phyloP scores from a whole-genome alignment of 2,888 invertebrate species.

The Folsomia manolachei region DNA sequence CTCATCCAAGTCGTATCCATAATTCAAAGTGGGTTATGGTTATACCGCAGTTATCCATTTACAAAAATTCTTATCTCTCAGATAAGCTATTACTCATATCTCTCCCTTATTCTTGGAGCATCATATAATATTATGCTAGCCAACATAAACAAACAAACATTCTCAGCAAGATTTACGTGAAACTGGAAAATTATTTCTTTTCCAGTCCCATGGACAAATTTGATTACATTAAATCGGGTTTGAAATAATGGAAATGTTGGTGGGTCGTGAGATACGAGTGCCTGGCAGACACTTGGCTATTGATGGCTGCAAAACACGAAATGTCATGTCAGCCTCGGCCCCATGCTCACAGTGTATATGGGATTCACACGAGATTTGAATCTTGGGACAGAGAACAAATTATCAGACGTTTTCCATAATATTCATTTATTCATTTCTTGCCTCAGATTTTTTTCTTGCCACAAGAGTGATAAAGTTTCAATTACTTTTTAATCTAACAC shows the following conservation, averaged over 20 bases:
- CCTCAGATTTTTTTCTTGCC: background rate
- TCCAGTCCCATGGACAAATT: conserved; percentile 14
- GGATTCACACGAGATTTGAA: background rate
- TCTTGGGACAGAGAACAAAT: background rate
- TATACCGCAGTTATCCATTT: background rate
- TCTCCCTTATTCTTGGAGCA: background rate
- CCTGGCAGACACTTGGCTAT: conserved; percentile 41
- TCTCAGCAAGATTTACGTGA: background rate
- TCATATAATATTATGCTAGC: background rate
- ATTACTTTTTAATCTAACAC: background rate
- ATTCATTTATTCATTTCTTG: background rate
- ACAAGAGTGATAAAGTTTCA: background rate
- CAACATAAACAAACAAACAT: background rate
- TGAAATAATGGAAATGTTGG: conserved; percentile 25
- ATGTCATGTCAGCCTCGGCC: conserved; percentile 37
- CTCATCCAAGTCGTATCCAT: background rate
- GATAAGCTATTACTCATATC: background rate
- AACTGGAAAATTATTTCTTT: background rate
- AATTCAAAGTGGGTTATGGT: no score
- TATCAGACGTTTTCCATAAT: background rate
- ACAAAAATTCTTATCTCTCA: background rate
- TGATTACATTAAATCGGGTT: conserved; percentile 5
- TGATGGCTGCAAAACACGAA: conserved; percentile 46
- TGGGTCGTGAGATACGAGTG: conserved; percentile 39
- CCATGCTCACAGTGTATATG: no score